Conservation (phyloP, 2,113 vertebrate species). For the Lepus timidus region DNA sequence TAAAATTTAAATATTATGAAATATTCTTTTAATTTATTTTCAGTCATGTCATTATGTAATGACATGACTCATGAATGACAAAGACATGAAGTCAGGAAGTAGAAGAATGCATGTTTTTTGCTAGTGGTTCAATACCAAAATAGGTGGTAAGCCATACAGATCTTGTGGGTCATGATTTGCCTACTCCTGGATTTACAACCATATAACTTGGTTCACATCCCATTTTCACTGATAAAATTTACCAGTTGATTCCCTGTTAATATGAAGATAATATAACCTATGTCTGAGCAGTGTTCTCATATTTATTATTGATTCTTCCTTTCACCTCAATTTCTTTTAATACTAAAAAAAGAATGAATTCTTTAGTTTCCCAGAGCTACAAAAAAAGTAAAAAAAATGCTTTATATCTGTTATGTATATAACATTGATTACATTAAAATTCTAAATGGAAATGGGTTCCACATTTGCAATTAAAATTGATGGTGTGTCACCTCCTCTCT, state of each 20-base stretch:
- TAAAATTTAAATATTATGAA: constrained; percentile 6
- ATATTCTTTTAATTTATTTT: constrained; percentile 27
- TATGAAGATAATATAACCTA: neutral
- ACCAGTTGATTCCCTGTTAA: neutral
- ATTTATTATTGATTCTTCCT: constrained; percentile 46
- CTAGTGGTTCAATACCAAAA: too few relatives aligned
- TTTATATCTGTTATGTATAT: constrained; percentile 66
- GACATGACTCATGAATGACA: neutral
- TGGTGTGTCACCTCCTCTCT: constrained; percentile 62
- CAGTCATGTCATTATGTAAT: neutral
- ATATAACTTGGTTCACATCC: constrained; percentile 12
- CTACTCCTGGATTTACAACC: too few relatives aligned
- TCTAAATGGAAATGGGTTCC: constrained; percentile 73
- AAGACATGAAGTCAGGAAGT: neutral
- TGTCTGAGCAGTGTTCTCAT: neutral
- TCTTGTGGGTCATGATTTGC: too few relatives aligned
- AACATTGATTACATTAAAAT: constrained; percentile 80
- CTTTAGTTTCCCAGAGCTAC: constrained; percentile 45
- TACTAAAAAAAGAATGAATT: constrained; percentile 49
- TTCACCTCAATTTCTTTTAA: constrained; percentile 53
- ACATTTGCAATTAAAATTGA: constrained; percentile 85
- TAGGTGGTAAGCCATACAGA: too few relatives aligned
- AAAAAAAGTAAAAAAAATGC: constrained; percentile 59
- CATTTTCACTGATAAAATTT: constrained; percentile 34
- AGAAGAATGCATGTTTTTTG: neutral